A percentile compares a stretch with the other conserved stretches of the same genome.
These are phyloP conservation scores for Indicator maculatus DNA, from an alignment of 2,113 vertebrate species.

Conservation along the genomic window DNA sequence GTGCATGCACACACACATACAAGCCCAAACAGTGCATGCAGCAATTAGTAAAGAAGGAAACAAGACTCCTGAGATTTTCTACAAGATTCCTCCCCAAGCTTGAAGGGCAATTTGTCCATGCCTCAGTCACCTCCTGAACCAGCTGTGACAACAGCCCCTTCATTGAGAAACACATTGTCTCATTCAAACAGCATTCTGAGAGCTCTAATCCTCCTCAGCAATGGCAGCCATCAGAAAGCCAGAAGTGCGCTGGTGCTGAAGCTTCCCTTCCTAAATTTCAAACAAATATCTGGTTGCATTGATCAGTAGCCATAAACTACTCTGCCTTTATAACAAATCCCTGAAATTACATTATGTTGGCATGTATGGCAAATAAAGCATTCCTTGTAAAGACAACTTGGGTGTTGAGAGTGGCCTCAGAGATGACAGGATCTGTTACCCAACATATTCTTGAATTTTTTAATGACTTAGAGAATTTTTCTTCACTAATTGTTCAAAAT, in stretches of 20 bases:
- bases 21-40: background rate
- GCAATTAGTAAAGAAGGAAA: background rate
- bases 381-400: background rate
- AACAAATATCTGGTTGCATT: background rate
- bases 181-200: too few species aligned
- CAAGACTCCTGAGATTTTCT: background rate
- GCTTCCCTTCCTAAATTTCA: background rate
- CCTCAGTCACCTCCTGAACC: background rate
- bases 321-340: background rate
- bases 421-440: background rate
- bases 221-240: background rate
- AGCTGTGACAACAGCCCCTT: background rate
- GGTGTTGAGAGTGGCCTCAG: background rate
- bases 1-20: background rate
- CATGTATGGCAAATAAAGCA: background rate
- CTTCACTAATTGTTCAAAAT: background rate
- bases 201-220: background rate
- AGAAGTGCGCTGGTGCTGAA: background rate
- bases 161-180: too few species aligned
- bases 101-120: rapidly evolving
- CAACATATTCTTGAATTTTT: background rate
- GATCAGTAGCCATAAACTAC: background rate
- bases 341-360: background rate
- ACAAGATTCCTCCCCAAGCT: background rate
- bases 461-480: too few species aligned